These are phyloP conservation scores for Squalus acanthias DNA, from an alignment of 2,797 vertebrate species.

Conservation along the genomic window DNA sequence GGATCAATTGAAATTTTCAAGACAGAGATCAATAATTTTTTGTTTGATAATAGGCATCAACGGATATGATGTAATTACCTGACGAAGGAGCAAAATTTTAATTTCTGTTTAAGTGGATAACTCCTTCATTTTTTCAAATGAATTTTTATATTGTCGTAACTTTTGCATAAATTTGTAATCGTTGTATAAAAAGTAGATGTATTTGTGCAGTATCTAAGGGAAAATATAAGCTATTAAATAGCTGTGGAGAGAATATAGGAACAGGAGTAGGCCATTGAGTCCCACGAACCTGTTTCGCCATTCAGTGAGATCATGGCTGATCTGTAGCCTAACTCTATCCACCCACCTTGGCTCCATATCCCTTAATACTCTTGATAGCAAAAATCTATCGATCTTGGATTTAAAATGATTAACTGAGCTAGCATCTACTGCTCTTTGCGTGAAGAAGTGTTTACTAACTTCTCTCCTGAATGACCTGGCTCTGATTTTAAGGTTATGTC, in stretches of 20 bases:
- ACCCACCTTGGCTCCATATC: neutral
- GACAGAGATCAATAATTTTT: too few relatives aligned
- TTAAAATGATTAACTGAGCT: neutral
- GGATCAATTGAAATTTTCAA: too few relatives aligned
- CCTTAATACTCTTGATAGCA: neutral
- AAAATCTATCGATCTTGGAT: neutral
- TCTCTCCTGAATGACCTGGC: neutral
- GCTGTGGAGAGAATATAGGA: neutral
- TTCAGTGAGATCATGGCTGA: neutral
- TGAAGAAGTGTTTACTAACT: neutral
- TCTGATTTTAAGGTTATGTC: neutral
- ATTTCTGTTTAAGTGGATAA: too few relatives aligned
- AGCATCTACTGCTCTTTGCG: neutral
- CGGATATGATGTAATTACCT: too few relatives aligned
- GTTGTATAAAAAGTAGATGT: too few relatives aligned
- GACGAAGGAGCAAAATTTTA: too few relatives aligned
- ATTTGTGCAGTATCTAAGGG: neutral
- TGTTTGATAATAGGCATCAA: too few relatives aligned
- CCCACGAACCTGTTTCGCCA: neutral
- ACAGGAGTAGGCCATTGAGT: neutral
- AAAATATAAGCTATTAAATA: neutral
- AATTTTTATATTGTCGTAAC: neutral
- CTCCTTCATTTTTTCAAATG: neutral
- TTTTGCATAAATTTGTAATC: neutral
- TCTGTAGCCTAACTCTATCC: neutral